These are phyloP conservation scores for Lochmaea capreae DNA, from an alignment of 2,888 invertebrate species.

Conservation along the genomic window DNA sequence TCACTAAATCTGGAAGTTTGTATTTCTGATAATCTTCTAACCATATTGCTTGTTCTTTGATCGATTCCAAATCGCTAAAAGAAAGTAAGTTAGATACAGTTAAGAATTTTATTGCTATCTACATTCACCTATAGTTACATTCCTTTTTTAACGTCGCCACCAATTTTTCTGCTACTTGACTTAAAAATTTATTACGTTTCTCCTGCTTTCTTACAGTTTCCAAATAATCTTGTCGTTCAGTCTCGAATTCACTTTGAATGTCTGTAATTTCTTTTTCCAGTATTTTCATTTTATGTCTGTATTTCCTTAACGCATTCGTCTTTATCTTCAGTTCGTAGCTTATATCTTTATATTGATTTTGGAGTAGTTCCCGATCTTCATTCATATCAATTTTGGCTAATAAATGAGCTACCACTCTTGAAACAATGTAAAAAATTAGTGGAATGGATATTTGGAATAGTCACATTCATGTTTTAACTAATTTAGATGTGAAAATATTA, in stretches of 20 bases:
- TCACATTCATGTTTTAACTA: not conserved
- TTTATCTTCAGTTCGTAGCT: constrained; percentile 82
- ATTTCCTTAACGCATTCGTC: constrained; percentile 74
- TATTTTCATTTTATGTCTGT: constrained; percentile 74
- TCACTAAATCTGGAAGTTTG: constrained; percentile 76
- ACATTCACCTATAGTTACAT: constrained; percentile 75
- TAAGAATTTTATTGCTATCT: not conserved
- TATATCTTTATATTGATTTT: constrained; percentile 82
- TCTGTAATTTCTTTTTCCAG: constrained; percentile 81
- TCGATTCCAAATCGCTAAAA: constrained; percentile 74
- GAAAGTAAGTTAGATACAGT: constrained; percentile 8
- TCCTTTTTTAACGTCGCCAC: constrained; percentile 77
- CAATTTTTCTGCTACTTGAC: constrained; percentile 75
- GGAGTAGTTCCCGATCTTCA: constrained; percentile 76
- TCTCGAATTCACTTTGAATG: constrained; percentile 84
- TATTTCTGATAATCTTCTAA: constrained; percentile 79
- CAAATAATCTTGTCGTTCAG: constrained; percentile 84
- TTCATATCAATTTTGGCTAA: constrained; percentile 73
- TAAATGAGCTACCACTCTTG: constrained; percentile 70
- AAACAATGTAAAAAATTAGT: constrained; percentile 7
- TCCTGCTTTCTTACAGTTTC: constrained; percentile 83
- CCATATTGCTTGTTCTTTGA: constrained; percentile 78
- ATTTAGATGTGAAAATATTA: not conserved
- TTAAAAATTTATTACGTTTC: constrained; percentile 74
- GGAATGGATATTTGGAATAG: no score